Evolutionary conservation across 2,888 invertebrate genomes (phyloP).

Genomic region (Phyllotreta striolata): DNA sequence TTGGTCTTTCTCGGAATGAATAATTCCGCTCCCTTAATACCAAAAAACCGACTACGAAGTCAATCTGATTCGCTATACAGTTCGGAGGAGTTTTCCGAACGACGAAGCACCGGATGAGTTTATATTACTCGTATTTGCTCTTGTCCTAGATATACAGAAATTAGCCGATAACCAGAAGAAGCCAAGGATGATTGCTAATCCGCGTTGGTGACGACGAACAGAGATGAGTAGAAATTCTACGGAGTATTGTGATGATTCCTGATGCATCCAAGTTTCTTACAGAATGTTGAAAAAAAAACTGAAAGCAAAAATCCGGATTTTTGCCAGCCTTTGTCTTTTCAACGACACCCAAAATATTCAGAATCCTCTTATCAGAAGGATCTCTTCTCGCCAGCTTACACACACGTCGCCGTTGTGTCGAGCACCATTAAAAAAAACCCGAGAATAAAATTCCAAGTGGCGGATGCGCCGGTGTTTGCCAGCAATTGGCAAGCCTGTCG

Average conservation of each 20-base stretch:
- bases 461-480: constrained; percentile 30
- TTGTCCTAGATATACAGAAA: too few species aligned
- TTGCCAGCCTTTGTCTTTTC: background rate
- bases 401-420: constrained; percentile 20
- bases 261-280: too few species aligned
- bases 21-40: constrained; percentile 22
- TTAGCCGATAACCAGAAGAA: too few species aligned
- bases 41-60: constrained; percentile 24
- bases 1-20: constrained; percentile 31
- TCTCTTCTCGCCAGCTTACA: constrained; percentile 11
- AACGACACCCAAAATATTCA: constrained; percentile 1
- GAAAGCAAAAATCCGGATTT: background rate
- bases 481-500: constrained; percentile 35
- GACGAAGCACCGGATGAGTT: background rate
- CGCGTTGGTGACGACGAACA: too few species aligned
- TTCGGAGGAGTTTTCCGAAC: background rate
- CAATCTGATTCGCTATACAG: constrained; percentile 8
- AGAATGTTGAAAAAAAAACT: background rate
- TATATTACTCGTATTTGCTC: too few species aligned
- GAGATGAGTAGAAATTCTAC: too few species aligned
- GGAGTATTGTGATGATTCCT: too few species aligned
- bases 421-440: constrained; percentile 19
- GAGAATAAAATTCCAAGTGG: constrained; percentile 22
- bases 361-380: background rate
- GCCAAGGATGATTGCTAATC: too few species aligned